Conservation (phyloP, 2,888 invertebrate genomes). For the Lordiphosa fenestrarum region DNA sequence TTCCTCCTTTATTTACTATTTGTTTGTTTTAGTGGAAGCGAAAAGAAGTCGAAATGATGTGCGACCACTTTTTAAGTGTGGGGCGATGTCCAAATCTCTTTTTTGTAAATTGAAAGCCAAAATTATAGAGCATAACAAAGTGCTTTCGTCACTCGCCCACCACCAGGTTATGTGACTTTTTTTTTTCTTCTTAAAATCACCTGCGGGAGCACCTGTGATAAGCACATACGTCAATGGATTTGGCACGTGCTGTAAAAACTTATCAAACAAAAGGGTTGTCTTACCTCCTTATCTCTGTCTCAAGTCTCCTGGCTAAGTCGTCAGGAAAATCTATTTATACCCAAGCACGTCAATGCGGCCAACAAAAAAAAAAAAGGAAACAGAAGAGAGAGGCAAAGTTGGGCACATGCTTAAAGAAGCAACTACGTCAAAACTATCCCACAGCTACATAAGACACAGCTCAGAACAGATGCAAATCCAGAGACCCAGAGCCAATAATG, state of each 20-base stretch:
- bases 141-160: too few relatives aligned
- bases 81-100: too few relatives aligned
- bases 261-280: slow-evolving; percentile 14
- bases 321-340: slow-evolving; percentile 34
- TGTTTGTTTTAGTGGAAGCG: slow-evolving; percentile 57
- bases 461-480: slow-evolving; percentile 16
- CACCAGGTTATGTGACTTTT: too few relatives aligned
- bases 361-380: slow-evolving; percentile 3
- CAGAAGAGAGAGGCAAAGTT: not conserved
- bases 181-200: too few relatives aligned
- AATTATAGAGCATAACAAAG: too few relatives aligned
- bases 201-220: too few relatives aligned
- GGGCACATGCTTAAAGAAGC: slow-evolving; percentile 3
- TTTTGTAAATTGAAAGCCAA: too few relatives aligned
- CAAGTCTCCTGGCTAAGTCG: slow-evolving; percentile 21
- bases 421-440: slow-evolving; percentile 60
- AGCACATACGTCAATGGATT: slow-evolving; percentile 6
- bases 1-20: slow-evolving; percentile 54
- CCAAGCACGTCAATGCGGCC: slow-evolving; percentile 27
- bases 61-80: too few relatives aligned
- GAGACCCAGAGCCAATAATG: slow-evolving; percentile 61
- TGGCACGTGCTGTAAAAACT: slow-evolving; percentile 6
- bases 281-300: slow-evolving; percentile 7
- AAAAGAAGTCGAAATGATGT: slow-evolving; percentile 3
- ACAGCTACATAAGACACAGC: slow-evolving; percentile 20